Conservation (phyloP, 1,140 invertebrate species). For the Arctopsyche grandis region DNA sequence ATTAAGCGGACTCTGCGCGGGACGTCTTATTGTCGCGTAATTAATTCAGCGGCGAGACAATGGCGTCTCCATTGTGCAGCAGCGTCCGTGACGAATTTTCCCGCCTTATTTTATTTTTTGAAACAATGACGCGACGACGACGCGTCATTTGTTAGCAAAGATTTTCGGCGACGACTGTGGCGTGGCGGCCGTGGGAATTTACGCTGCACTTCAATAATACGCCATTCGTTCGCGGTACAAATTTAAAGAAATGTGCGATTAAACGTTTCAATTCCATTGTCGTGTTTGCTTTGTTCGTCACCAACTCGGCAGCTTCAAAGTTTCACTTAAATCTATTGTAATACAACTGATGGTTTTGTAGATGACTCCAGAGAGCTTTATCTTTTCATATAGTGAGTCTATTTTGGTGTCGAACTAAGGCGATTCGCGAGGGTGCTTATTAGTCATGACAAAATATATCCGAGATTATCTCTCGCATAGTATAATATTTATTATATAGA, state of each 20-base stretch:
- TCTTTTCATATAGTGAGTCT: background rate
- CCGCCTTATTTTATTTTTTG: conserved; percentile 13
- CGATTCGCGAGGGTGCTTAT: no score
- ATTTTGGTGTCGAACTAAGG: no score
- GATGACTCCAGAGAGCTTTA: background rate
- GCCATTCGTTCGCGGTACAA: background rate
- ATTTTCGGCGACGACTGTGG: background rate
- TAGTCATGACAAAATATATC: no score
- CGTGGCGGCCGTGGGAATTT: background rate
- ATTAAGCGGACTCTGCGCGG: conserved; percentile 29
- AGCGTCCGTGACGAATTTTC: conserved; percentile 24
- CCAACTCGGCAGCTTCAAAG: background rate
- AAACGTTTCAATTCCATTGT: background rate
- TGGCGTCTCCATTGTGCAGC: conserved; percentile 11
- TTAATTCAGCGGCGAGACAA: conserved; percentile 34
- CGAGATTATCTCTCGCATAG: no score
- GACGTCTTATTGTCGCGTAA: conserved; percentile 34
- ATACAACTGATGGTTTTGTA: no score
- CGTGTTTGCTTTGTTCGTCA: background rate
- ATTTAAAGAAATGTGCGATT: no score
- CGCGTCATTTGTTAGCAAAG: background rate
- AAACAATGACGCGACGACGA: conserved; percentile 23
- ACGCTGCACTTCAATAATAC: background rate
- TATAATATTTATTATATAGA: no score
- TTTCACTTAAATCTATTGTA: no score